These are phyloP conservation scores for Sogatella furcifera DNA, from an alignment of 1,140 invertebrate species.

Conservation along the genomic window DNA sequence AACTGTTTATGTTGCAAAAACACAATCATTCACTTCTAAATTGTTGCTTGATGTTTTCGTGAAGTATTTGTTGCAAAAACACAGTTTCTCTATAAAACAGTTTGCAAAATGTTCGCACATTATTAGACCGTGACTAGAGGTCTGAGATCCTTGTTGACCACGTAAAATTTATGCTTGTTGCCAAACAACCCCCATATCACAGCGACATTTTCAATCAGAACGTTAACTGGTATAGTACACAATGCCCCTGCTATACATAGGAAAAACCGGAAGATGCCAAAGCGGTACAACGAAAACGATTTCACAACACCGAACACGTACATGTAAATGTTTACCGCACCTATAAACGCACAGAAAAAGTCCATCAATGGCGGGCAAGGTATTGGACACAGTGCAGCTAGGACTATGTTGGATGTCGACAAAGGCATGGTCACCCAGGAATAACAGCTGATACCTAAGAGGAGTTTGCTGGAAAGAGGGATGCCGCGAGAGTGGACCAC, in stretches of 20 bases:
- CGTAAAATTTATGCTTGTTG: constrained; percentile 90
- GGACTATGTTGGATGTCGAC: constrained; percentile 76
- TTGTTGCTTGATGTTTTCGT: too few relatives aligned
- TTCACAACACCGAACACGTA: constrained; percentile 93
- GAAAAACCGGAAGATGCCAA: constrained; percentile 66
- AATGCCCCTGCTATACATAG: constrained; percentile 76
- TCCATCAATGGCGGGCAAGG: constrained; percentile 73
- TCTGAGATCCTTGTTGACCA: constrained; percentile 74
- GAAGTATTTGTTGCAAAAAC: too few relatives aligned
- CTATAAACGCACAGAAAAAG: constrained; percentile 78
- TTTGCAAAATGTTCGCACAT: too few relatives aligned
- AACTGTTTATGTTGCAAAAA: too few relatives aligned
- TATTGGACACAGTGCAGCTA: constrained; percentile 77
- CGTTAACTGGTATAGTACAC: constrained; percentile 80
- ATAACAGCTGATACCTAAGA: constrained; percentile 82
- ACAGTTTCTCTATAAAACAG: too few relatives aligned
- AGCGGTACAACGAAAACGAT: constrained; percentile 81
- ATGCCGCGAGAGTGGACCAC: constrained; percentile 85
- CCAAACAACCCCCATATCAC: constrained; percentile 86
- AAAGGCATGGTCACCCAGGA: constrained; percentile 93
- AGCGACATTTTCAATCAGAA: constrained; percentile 87
- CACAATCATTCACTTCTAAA: too few relatives aligned
- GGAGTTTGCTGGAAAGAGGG: constrained; percentile 68
- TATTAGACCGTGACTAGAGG: constrained; percentile 9
- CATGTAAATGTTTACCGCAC: constrained; percentile 89